Base-by-base conservation (phyloP, 1,140 invertebrate species). In the Rhopalosiphum padi region DNA sequence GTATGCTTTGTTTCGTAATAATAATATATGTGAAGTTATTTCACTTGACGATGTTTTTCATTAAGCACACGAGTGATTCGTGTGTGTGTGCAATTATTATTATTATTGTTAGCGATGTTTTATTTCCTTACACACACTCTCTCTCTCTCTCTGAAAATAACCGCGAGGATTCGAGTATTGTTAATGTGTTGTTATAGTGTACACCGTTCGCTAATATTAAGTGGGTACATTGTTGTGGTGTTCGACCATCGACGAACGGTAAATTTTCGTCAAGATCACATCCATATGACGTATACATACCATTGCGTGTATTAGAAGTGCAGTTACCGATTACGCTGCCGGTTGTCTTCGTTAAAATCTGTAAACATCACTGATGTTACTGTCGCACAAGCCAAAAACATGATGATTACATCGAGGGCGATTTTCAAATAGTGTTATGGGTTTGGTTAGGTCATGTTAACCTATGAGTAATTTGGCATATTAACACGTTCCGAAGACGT, bases 81-180 rank as follows among this genome's bases (percentile, higher is more conserved):
- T 41, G 83, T 43, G 37, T 86, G 37, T 86, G 37, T 41, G 43
- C 1, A 41, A 82, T 55, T 68, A n/a, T 77, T 77, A 77, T n/a
- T 41, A 83, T 86, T 41, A 86, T 86, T 43, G 83, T 86, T 86
- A 25, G 37, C 25, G 23, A 43, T 86, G 83, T 86, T 86, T 86
- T 86, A 43, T 46, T 46, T 87, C 30, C 11, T 46, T 43, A 85
- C 23, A 6, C 85, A 15, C 82, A 30, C 25, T 68, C 30, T 68
- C 60, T 68, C 9, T 18, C 60, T n/a, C n/a, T 77, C 83, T 86
- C 6, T 41, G 21, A 83, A 83, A 83, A 83, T 41, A 41, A 85
- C 83, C 83, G 9, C 30, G n/a, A 77, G 30, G 60, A 77, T 77
- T 77, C 60, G 60, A 77, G 60, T 77, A 18, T n/a, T 77, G 30